phyloP scores from a whole-genome alignment of 2,113 vertebrate genomes.

The Addax nasomaculatus region DNA sequence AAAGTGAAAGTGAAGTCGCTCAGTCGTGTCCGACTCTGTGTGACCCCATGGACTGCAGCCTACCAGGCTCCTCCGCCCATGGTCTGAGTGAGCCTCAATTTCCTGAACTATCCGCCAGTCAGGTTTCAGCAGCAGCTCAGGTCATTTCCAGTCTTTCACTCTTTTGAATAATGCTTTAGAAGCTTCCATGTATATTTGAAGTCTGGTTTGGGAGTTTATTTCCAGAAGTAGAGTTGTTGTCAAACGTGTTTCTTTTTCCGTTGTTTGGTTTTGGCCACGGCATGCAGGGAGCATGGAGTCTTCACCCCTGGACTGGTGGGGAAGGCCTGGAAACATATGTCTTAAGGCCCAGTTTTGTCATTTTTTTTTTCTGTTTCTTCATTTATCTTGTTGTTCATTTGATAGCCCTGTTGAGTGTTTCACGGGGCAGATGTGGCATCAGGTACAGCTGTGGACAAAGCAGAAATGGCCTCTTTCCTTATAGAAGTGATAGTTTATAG shows the following conservation, averaged over 20 bases:
- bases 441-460: neutral
- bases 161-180: neutral
- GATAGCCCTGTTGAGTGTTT: neutral
- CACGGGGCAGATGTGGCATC: neutral
- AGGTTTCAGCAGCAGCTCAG: neutral
- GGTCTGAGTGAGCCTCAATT: accelerated
- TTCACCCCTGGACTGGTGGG: neutral
- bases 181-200: neutral
- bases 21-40: accelerated
- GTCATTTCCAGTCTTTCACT: neutral
- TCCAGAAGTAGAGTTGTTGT: neutral
- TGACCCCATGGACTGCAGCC: too few species aligned
- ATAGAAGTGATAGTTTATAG: neutral
- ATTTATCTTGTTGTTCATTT: neutral
- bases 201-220: neutral
- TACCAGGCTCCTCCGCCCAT: accelerated
- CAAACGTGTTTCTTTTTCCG: neutral
- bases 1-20: too few species aligned
- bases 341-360: neutral
- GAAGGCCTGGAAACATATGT: neutral
- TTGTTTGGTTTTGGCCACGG: neutral
- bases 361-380: neutral
- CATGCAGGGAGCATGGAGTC: neutral
- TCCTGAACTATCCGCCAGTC: accelerated
- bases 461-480: neutral